phyloP scores from a whole-genome alignment of 2,888 invertebrate genomes.

The Bembecia ichneumoniformis region DNA sequence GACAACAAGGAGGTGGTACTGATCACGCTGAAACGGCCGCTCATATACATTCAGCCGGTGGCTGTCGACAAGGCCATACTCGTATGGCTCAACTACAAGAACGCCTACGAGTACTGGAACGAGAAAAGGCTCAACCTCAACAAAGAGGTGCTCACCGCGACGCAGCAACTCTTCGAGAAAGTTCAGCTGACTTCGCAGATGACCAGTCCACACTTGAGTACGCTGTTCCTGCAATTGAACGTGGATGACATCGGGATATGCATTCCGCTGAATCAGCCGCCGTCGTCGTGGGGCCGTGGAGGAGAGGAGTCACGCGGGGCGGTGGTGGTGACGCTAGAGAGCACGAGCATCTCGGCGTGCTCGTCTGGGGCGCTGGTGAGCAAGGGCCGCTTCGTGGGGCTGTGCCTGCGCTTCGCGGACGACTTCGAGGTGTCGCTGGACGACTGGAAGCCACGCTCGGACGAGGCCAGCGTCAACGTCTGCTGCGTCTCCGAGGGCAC shows the following conservation, averaged over 20 bases:
- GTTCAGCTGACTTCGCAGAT: conserved; percentile 83
- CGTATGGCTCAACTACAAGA: conserved; percentile 99
- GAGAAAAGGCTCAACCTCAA: conserved; percentile 94
- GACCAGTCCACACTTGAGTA: conserved; percentile 86
- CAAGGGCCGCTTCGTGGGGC: conserved; percentile 88
- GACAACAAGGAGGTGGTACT: conserved; percentile 90
- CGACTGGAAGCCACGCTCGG: conserved; percentile 93
- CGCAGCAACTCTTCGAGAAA: conserved; percentile 76
- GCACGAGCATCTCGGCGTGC: conserved; percentile 94
- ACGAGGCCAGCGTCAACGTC: conserved; percentile 87
- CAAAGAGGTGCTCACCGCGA: conserved; percentile 86
- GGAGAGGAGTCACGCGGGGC: conserved; percentile 89
- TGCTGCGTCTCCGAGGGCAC: conserved; percentile 99
- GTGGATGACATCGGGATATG: conserved; percentile 98
- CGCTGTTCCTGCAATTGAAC: conserved; percentile 92
- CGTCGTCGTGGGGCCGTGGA: conserved; percentile 45
- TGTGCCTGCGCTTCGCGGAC: conserved; percentile 95
- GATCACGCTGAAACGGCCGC: conserved; percentile 91
- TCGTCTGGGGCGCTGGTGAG: conserved; percentile 96
- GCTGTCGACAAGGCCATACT: conserved; percentile 98
- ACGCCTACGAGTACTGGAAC: conserved; percentile 99
- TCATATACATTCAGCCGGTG: conserved; percentile 96
- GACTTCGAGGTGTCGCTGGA: conserved; percentile 97
- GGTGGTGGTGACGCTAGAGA: conserved; percentile 95
- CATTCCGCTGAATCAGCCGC: conserved; percentile 88